Conservation (phyloP, 2,888 invertebrate species). For the Lasioglossum malachurum region DNA sequence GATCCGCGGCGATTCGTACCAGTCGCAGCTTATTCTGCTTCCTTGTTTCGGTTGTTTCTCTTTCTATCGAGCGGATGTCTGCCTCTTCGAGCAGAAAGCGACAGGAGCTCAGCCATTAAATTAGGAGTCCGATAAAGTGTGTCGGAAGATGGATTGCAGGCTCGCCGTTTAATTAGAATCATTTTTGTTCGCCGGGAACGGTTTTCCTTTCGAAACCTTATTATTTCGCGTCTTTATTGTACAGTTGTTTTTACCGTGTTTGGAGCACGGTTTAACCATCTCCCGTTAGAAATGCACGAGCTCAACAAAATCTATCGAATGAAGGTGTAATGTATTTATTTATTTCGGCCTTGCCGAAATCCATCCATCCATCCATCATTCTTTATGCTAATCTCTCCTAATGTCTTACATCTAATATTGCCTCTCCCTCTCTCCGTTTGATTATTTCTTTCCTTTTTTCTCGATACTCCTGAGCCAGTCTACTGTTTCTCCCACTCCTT, state of each 20-base stretch:
- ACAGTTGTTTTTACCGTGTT: background rate
- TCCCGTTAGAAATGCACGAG: background rate
- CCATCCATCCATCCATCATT: too few species aligned
- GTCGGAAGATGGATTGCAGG: conserved; percentile 46
- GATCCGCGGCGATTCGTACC: conserved; percentile 57
- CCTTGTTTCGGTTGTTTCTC: conserved; percentile 61
- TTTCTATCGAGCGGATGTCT: conserved; percentile 59
- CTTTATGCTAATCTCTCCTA: too few species aligned
- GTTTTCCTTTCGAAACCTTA: conserved; percentile 21
- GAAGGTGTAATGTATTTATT: too few species aligned
- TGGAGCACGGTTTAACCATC: background rate
- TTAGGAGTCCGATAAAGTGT: conserved; percentile 58
- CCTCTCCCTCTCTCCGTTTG: too few species aligned
- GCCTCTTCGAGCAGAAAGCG: conserved; percentile 67
- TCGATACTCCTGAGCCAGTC: too few species aligned
- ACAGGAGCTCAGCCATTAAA: conserved; percentile 61
- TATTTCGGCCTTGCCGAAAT: too few species aligned
- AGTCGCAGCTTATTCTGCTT: conserved; percentile 49
- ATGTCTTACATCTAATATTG: too few species aligned
- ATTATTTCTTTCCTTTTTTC: too few species aligned
- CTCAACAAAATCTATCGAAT: background rate
- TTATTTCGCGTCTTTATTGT: background rate
- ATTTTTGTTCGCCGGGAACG: conserved; percentile 16
- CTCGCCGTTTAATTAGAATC: conserved; percentile 42
- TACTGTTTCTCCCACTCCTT: too few species aligned